A percentile compares a stretch with the other conserved stretches of the same genome.
phyloP scores from a whole-genome alignment of 37 sponge, comb jelly and placozoan species.

The Aplysina aerophoba region DNA sequence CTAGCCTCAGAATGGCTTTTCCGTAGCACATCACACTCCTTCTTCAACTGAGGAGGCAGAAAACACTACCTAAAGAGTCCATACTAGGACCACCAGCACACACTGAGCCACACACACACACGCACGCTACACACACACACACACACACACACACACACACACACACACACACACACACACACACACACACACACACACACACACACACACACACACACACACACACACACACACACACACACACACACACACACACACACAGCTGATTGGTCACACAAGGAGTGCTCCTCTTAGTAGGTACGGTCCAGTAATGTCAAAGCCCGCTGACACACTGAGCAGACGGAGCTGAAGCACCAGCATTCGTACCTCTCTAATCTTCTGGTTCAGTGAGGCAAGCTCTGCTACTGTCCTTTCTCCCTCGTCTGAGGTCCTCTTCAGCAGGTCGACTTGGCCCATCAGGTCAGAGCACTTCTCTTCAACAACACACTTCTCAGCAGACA shows the following conservation, averaged over 20 bases:
- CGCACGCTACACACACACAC: neutral
- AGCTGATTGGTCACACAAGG: too few species aligned
- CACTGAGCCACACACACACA: neutral
- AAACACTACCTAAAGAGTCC: neutral
- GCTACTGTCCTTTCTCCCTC: neutral
- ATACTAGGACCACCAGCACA: neutral
- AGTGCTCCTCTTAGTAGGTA: too few species aligned
- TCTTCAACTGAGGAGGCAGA: neutral
- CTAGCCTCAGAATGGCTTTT: neutral
- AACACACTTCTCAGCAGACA: neutral
- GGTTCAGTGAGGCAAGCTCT: neutral
- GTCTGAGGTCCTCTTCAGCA: too few species aligned
- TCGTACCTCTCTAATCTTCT: slow-evolving; percentile 6
- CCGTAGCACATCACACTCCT: neutral
- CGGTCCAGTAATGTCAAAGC: too few species aligned
- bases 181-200: slow-evolving; percentile 30
- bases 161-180: slow-evolving; percentile 28
- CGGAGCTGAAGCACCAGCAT: too few species aligned
- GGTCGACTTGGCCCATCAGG: neutral
- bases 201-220: slow-evolving; percentile 17
- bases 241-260: slow-evolving; percentile 11
- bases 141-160: slow-evolving; percentile 30
- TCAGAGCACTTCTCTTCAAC: slow-evolving; percentile 2
- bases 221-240: neutral
- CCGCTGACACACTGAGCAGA: too few species aligned